These are phyloP conservation scores for Harpegnathos saltator DNA, from an alignment of 1,140 invertebrate genomes.

Conservation along the genomic window DNA sequence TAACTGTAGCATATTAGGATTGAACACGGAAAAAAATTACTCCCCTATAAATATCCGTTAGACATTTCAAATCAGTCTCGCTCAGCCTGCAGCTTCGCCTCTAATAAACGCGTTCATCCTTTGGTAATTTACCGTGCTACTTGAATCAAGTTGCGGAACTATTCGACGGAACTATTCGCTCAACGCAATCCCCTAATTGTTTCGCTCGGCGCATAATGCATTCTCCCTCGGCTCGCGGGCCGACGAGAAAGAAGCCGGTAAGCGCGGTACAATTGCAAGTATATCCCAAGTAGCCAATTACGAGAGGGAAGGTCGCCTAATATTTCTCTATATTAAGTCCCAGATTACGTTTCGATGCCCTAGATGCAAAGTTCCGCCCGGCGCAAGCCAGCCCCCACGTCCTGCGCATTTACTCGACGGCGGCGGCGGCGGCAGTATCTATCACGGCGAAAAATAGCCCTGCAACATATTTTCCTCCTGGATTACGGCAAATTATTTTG, in stretches of 20 bases:
- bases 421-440: background rate
- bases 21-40: too few relatives aligned
- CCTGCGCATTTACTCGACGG: conserved; percentile 5
- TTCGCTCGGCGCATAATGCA: too few relatives aligned
- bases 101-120: too few relatives aligned
- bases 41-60: too few relatives aligned
- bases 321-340: conserved; percentile 18
- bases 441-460: conserved; percentile 7
- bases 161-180: too few relatives aligned
- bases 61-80: too few relatives aligned
- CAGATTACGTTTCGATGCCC: conserved; percentile 27
- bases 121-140: too few relatives aligned
- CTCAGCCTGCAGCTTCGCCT: too few relatives aligned
- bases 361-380: background rate
- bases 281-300: conserved; percentile 36
- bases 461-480: conserved; percentile 26
- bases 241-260: background rate
- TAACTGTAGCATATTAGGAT: too few relatives aligned
- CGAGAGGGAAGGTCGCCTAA: conserved; percentile 6
- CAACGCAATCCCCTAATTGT: too few relatives aligned
- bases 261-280: background rate
- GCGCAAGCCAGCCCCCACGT: background rate
- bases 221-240: background rate
- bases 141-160: too few relatives aligned
- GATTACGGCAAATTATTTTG: conserved; percentile 43